A percentile compares a stretch with the other conserved stretches of the same genome.
These are phyloP conservation scores for Gonioctena quinquepunctata DNA, from an alignment of 1,140 invertebrate species.

Conservation along the genomic window DNA sequence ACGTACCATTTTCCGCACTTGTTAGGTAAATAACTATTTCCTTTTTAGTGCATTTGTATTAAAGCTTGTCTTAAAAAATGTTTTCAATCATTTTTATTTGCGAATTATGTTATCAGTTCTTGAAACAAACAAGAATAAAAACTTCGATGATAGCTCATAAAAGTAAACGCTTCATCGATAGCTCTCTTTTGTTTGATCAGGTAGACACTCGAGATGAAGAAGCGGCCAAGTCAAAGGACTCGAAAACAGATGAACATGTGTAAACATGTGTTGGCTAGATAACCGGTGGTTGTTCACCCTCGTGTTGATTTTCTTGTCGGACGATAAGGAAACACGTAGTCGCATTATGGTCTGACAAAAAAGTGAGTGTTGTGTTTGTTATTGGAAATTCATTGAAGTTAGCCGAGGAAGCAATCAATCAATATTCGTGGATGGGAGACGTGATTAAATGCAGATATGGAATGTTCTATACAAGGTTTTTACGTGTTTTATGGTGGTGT, in stretches of 20 bases:
- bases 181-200: constrained; percentile 1
- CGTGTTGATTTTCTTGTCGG: constrained; percentile 29
- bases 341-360: constrained; percentile 8
- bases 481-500: no score
- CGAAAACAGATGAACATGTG: constrained; percentile 23
- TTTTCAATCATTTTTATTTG: no score
- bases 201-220: not conserved
- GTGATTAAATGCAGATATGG: not conserved
- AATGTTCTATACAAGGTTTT: no score
- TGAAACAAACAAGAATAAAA: no score
- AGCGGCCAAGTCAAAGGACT: constrained; percentile 3
- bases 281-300: constrained; percentile 22
- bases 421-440: not conserved
- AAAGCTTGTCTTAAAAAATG: no score
- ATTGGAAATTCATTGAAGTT: constrained; percentile 14
- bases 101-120: no score
- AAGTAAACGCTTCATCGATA: not conserved
- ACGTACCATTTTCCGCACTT: no score
- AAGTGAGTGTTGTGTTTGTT: constrained; percentile 14
- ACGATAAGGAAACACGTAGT: constrained; percentile 36
- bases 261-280: constrained; percentile 23
- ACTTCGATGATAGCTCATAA: not conserved
- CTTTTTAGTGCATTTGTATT: no score
- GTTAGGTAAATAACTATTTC: no score
- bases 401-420: constrained; percentile 21